phyloP scores from a whole-genome alignment of 1,140 invertebrate species.

The Pomacea maculata region DNA sequence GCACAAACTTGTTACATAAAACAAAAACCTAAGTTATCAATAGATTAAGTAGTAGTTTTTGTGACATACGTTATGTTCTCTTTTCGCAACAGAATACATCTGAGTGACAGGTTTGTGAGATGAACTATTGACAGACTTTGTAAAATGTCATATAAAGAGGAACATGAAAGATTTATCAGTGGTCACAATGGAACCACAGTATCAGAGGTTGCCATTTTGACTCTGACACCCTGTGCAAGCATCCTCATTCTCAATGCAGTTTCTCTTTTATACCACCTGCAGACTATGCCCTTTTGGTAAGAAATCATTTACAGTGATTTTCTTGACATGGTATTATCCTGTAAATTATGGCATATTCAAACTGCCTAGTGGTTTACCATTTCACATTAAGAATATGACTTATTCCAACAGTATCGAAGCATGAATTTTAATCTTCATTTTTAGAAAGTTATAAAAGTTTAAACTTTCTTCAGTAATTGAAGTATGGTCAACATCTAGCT shows the following conservation, averaged over 20 bases:
- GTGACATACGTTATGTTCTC: too few species aligned
- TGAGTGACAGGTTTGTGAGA: background rate
- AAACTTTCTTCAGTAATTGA: too few species aligned
- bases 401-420: background rate
- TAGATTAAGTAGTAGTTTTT: too few species aligned
- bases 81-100: too few species aligned
- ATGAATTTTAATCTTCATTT: background rate
- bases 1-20: too few species aligned
- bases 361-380: too few species aligned
- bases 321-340: too few species aligned
- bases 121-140: background rate
- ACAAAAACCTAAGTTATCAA: too few species aligned
- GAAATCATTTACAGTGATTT: background rate
- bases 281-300: constrained; percentile 11
- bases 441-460: background rate
- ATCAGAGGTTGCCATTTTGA: constrained; percentile 33
- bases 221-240: constrained; percentile 15
- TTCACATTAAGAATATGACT: background rate
- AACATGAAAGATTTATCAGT: constrained; percentile 54
- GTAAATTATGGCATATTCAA: too few species aligned
- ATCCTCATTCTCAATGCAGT: constrained; percentile 25
- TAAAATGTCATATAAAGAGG: constrained; percentile 43
- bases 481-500: too few species aligned
- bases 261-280: constrained; percentile 9
- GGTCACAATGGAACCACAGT: constrained; percentile 43